A percentile compares a stretch with the other conserved stretches of the same genome.
These are phyloP conservation scores for Maconellicoccus hirsutus DNA, from an alignment of 1,140 invertebrate species.

Conservation along the genomic window DNA sequence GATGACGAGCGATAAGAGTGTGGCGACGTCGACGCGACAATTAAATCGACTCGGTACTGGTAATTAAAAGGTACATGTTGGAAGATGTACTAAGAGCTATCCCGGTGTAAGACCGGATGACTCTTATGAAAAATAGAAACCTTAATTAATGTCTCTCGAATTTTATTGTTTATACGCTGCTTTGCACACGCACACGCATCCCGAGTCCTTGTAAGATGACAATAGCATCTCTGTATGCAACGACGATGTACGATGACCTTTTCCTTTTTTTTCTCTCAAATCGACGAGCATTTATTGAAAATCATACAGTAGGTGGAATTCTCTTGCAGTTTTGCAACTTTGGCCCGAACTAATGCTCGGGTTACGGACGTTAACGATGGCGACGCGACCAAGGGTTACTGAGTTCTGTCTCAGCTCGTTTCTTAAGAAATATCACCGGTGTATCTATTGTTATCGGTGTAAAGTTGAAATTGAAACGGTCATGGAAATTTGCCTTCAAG, in stretches of 20 bases:
- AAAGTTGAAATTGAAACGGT: neutral
- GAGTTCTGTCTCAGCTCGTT: neutral
- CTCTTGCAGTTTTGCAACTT: too few relatives aligned
- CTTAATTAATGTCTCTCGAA: neutral
- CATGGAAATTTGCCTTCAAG: neutral
- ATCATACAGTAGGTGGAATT: too few relatives aligned
- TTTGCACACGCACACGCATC: too few relatives aligned
- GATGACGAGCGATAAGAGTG: too few relatives aligned
- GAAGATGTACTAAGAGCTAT: too few relatives aligned
- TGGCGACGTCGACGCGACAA: too few relatives aligned
- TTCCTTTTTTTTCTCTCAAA: neutral
- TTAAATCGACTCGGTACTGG: too few relatives aligned
- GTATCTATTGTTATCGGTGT: neutral
- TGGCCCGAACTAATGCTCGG: too few relatives aligned
- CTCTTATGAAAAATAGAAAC: neutral
- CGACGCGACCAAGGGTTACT: neutral
- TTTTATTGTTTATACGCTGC: neutral
- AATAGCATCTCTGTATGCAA: neutral
- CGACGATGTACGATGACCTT: neutral
- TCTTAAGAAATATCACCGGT: neutral
- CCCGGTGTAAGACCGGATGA: neutral
- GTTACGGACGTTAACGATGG: neutral
- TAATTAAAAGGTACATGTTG: too few relatives aligned
- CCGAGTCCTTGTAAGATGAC: neutral
- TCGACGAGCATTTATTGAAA: too few relatives aligned